A percentile compares a stretch with the other conserved stretches of the same genome.
These are phyloP conservation scores for Triplophysa tibetana DNA, from an alignment of 2,113 vertebrate genomes.

Conservation along the genomic window DNA sequence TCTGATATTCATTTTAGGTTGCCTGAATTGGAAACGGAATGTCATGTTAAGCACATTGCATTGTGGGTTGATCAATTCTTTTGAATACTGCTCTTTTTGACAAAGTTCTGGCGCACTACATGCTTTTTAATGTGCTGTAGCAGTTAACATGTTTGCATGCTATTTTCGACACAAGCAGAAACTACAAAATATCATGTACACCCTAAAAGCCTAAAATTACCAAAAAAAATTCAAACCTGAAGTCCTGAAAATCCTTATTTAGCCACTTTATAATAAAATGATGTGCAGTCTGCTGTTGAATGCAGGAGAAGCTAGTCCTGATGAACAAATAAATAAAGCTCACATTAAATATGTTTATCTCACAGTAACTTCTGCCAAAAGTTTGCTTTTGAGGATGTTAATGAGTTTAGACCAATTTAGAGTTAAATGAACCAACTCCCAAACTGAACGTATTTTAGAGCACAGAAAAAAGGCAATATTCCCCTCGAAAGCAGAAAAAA, in stretches of 20 bases:
- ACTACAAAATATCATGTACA: too few relatives aligned
- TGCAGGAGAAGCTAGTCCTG: slow-evolving; percentile 2
- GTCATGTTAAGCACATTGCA: too few relatives aligned
- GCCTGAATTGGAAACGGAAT: too few relatives aligned
- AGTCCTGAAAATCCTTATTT: neutral
- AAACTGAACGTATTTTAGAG: slow-evolving; percentile 32
- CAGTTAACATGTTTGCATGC: too few relatives aligned
- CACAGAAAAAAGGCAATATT: slow-evolving; percentile 29
- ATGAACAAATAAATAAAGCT: slow-evolving; percentile 33
- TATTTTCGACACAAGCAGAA: too few relatives aligned
- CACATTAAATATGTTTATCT: slow-evolving; percentile 33
- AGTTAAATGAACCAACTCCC: slow-evolving; percentile 2
- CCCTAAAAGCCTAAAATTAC: too few relatives aligned
- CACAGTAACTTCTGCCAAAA: slow-evolving; percentile 32
- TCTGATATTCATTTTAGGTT: too few relatives aligned
- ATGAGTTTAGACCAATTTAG: slow-evolving; percentile 9
- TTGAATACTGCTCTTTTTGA: too few relatives aligned
- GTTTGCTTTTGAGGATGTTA: slow-evolving; percentile 16
- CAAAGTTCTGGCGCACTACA: too few relatives aligned
- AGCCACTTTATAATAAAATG: neutral
- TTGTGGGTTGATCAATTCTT: too few relatives aligned
- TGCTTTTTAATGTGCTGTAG: too few relatives aligned
- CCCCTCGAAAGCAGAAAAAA: slow-evolving; percentile 18
- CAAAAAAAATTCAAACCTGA: too few relatives aligned
- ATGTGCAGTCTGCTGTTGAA: neutral